Evolutionary conservation across 2,113 vertebrate species (phyloP).

Genomic region (Sapajus apella): DNA sequence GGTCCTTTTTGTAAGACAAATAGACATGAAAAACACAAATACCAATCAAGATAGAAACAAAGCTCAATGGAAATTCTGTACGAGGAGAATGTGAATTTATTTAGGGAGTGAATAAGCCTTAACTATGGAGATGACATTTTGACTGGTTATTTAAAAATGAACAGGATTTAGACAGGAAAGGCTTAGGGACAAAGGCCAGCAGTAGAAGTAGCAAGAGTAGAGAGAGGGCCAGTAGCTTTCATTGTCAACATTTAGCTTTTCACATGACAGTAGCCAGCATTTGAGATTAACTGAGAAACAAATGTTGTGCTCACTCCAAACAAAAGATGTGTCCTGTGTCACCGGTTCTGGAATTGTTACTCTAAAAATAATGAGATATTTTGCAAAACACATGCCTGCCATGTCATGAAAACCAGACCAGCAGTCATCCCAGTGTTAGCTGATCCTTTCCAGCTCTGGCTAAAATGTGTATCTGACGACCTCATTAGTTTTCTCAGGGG

Average conservation of each 20-base stretch:
- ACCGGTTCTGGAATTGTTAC: slow-evolving; percentile 66
- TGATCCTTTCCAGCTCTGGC: slow-evolving; percentile 56
- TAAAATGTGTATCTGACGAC: slow-evolving; percentile 49
- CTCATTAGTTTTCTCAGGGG: slow-evolving; percentile 78
- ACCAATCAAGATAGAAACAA: not conserved
- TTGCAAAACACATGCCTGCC: slow-evolving; percentile 74
- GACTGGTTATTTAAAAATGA: not conserved
- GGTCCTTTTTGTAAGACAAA: not conserved
- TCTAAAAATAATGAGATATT: slow-evolving; percentile 80
- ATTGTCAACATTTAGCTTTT: slow-evolving; percentile 69
- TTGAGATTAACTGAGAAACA: slow-evolving; percentile 82
- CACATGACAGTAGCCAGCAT: slow-evolving; percentile 55
- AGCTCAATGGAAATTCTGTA: not conserved
- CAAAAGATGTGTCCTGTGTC: slow-evolving; percentile 72
- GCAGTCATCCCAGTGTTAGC: slow-evolving; percentile 67
- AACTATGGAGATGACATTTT: not conserved
- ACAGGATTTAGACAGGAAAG: not conserved
- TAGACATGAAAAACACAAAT: not conserved
- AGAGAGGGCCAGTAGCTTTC: not conserved
- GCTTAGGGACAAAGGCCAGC: not conserved
- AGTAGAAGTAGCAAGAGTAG: not conserved
- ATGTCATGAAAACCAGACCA: slow-evolving; percentile 73
- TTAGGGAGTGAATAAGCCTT: not conserved
- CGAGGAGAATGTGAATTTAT: not conserved
- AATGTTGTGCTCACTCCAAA: slow-evolving; percentile 77